These are phyloP conservation scores for Embiotoca jacksoni DNA, from an alignment of 2,113 vertebrate genomes.

Conservation along the genomic window DNA sequence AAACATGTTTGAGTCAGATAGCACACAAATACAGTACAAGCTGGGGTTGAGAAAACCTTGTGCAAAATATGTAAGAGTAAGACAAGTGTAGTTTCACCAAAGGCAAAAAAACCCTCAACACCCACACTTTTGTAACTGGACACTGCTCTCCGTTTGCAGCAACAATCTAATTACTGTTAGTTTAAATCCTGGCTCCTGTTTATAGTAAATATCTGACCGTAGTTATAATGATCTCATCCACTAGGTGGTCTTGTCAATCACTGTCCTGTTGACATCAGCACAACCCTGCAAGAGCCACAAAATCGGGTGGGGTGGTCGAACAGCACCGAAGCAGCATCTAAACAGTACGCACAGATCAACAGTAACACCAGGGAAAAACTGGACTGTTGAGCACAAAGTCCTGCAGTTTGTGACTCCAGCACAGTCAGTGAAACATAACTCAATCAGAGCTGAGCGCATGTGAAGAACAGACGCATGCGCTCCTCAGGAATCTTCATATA, in stretches of 20 bases:
- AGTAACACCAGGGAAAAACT: neutral
- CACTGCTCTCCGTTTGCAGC: neutral
- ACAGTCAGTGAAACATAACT: too few species aligned
- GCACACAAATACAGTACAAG: neutral
- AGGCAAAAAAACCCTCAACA: neutral
- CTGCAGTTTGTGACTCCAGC: too few species aligned
- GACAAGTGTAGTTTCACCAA: neutral
- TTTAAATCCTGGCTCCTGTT: neutral
- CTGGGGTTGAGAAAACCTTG: neutral
- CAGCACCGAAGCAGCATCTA: neutral
- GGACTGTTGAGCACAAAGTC: neutral
- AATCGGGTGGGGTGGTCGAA: slow-evolving; percentile 2
- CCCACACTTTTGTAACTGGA: too few species aligned
- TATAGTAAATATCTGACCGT: slow-evolving; percentile 30
- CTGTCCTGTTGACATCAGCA: slow-evolving; percentile 30
- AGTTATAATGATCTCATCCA: slow-evolving; percentile 12
- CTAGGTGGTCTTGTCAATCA: slow-evolving; percentile 43
- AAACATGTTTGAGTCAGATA: neutral
- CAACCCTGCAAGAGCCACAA: neutral
- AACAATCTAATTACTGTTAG: neutral
- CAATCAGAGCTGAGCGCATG: neutral
- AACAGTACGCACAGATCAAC: neutral
- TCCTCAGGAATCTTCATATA: neutral
- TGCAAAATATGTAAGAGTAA: neutral
- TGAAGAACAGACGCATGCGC: neutral